These are phyloP conservation scores for Trachelus tabidus DNA, from an alignment of 2,888 invertebrate genomes.

Conservation along the genomic window DNA sequence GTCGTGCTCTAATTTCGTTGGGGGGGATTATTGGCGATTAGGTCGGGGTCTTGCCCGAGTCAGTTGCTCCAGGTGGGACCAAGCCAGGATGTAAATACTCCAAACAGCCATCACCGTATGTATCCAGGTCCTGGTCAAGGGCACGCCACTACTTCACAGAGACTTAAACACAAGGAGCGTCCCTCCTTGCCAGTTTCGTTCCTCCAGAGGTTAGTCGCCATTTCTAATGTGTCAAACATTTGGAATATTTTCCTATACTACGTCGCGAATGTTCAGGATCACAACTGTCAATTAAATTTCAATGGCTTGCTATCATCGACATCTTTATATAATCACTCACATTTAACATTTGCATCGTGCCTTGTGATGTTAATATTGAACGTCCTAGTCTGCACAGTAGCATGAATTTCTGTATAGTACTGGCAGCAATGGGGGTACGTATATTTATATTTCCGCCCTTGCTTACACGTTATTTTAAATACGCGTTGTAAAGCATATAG, in stretches of 20 bases:
- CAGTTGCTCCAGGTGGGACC: conserved; percentile 84
- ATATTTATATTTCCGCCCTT: not conserved
- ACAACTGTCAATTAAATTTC: not conserved
- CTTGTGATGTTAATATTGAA: not conserved
- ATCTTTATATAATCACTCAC: not conserved
- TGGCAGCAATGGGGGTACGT: not conserved
- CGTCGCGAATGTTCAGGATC: not conserved
- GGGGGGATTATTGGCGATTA: conserved; percentile 61
- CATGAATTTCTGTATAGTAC: not conserved
- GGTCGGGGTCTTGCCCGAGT: conserved; percentile 94
- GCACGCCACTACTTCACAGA: conserved; percentile 68
- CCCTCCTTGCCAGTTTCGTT: conserved; percentile 64
- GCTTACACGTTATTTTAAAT: not conserved
- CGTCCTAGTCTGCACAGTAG: not conserved
- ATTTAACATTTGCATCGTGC: not conserved
- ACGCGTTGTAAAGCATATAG: not conserved
- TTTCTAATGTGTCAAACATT: not conserved
- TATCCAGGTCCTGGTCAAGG: conserved; percentile 65
- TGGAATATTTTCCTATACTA: not conserved
- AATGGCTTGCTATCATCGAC: not conserved
- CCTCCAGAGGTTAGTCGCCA: conserved; percentile 66
- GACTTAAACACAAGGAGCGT: conserved; percentile 75
- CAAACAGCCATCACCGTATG: conserved; percentile 56
- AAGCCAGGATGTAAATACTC: conserved; percentile 66
- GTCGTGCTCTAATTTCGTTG: conserved; percentile 19